phyloP scores from a whole-genome alignment of 2,113 vertebrate genomes.

The Ictalurus furcatus region DNA sequence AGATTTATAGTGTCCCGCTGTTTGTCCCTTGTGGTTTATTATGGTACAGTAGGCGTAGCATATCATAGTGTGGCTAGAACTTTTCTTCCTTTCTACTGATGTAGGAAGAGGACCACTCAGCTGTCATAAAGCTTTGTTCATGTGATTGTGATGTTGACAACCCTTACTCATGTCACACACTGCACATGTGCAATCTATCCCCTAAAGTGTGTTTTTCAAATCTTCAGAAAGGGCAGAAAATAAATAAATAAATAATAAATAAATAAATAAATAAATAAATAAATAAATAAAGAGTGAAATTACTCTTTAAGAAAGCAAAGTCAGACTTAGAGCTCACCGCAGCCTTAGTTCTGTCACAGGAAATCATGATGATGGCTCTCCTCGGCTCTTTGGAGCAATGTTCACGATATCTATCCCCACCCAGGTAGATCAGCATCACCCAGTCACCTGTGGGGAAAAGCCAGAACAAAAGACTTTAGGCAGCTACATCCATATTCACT shows the following conservation, averaged over 20 bases:
- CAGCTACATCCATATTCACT: neutral
- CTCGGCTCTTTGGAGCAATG: constrained; percentile 81
- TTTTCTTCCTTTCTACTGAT: neutral
- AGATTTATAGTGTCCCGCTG: neutral
- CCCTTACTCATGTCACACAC: neutral
- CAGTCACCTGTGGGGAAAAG: constrained; percentile 80
- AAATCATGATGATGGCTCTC: constrained; percentile 89
- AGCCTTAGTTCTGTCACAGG: constrained; percentile 74
- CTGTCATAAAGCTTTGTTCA: neutral
- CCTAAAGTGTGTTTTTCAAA: neutral
- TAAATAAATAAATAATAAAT: neutral
- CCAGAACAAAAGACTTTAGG: neutral
- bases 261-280: neutral
- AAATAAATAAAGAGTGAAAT: neutral
- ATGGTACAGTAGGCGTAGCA: neutral
- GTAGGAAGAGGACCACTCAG: neutral
- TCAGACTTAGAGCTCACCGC: constrained; percentile 65
- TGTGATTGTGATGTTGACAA: neutral
- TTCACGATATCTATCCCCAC: constrained; percentile 76
- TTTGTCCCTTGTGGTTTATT: neutral
- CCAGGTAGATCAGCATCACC: constrained; percentile 87
- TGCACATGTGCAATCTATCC: neutral
- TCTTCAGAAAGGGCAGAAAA: neutral
- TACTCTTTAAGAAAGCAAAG: neutral
- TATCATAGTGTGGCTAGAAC: neutral